Base-by-base conservation (phyloP, 2,888 invertebrate genomes). In the Chloromyia formosa region DNA sequence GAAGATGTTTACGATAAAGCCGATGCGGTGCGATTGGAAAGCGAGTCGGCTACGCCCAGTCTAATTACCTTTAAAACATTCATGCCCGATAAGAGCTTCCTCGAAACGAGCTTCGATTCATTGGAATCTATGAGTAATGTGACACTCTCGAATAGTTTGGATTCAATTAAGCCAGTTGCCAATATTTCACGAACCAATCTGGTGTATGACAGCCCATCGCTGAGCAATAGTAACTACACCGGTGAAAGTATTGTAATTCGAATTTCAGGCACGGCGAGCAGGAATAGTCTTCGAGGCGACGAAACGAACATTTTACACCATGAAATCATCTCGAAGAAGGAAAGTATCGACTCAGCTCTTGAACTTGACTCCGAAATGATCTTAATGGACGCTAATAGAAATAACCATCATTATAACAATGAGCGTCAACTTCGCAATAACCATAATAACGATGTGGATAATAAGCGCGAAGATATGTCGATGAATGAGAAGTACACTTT, bases 61-160 rank as follows among this genome's bases (percentile, higher is more conserved):
- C 64, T 78, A n/a, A 78, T 80, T 35, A 80, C 79, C 14, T 80
- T 80, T 27, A 80, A 80, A 77, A 79, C 80, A 1, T 80, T 78
- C 64, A 76, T 78, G 60, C 77, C 79, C 14, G 77, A 68, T 12
- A 78, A 75, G 22, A 71, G 75, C 22, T 80, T 78, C 75, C 74
- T 80, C 23, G 80, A 80, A 76, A 80, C 80, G 1, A 80, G 77
- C 76, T 80, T 80, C 20, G 80, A 80, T 75, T 77, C 78, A 7
- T 77, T 78, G 49, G 77, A 77, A 60, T 72, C 76, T 23, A 58
- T 74, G 7, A 42, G 35, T 10, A 23, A 42, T n/a, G 18, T 66
- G 16, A 35, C 12, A 1, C 18, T 22, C n/a, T n/a, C 64, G 14
- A 75, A 49, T 23, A 76, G 74, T 53, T 27, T 78, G 18, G 76